Base-by-base conservation (phyloP, 2,797 vertebrate genomes). In the Pempheris klunzingeri region DNA sequence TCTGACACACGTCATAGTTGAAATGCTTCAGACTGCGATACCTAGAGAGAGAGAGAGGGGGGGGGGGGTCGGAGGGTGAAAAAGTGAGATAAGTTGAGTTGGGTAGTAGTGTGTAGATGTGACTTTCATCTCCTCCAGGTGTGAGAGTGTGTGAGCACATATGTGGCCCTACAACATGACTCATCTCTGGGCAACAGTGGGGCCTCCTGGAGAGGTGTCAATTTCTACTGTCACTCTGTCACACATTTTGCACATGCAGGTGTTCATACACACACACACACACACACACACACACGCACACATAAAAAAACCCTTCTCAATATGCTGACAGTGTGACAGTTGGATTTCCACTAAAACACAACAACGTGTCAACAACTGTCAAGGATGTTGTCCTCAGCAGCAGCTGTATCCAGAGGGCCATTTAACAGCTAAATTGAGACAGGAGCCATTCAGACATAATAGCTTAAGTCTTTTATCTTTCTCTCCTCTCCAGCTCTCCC, bases 1-100 rank as follows among this genome's bases (percentile, higher is more conserved):
- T 99, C 92, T 99, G 98, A 91, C 98, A 99, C 83, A 99, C 96
- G 2, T 99, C 98, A 61, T 99, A 99, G 93, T 99, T 99, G 93
- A 99, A 99, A 94, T 99, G 98, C 85, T 99, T 99, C 83, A 99
- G 92, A 90, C 98, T 99, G 80, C 98, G 96, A 91, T 99, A 99
- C 91, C 98, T 99, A 71, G 0, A 72, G 15, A 83, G 50, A 87
- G 43, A 74, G 24, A 78, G 36, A 39, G 44, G 69, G 74, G 30
- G 47, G 65, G 32, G 69, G 34, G 57, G 73, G 61, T 9, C 70
- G 53, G 54, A 43, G 63, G 44, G 59, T 4, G 28, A 68, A 81
- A n/a, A 61, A 80, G 62, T 52, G 54, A 73, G 46, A 73, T 36
- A 44, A 70, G 81, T 59, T 70, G 58, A 81, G 49, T 57, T 63